Evolutionary conservation across 2,113 vertebrate species (phyloP).

Genomic region (Lagenorhynchus albirostris): DNA sequence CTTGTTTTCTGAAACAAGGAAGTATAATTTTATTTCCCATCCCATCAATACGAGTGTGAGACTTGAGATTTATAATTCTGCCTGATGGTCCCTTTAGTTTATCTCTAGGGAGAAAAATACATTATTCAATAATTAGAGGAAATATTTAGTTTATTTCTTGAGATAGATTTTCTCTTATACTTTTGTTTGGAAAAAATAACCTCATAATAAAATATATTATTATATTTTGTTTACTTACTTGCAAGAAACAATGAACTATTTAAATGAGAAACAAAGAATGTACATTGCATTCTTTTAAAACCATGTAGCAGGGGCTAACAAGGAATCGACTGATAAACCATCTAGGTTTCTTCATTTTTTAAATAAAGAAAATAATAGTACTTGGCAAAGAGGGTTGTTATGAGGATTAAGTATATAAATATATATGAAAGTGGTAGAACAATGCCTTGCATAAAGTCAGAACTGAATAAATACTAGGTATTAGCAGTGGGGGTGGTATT

Average conservation of each 20-base stretch:
- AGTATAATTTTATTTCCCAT: slow-evolving; percentile 53
- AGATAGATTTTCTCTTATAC: not conserved
- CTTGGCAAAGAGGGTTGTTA: not conserved
- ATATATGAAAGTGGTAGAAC: not conserved
- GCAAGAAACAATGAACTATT: not conserved
- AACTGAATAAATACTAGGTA: not conserved
- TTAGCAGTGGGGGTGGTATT: not conserved
- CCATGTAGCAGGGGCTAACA: not conserved
- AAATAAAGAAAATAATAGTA: not conserved
- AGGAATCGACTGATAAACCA: not conserved
- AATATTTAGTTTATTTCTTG: slow-evolving; percentile 25
- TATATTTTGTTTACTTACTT: not conserved
- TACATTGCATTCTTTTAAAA: not conserved
- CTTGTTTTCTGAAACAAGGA: slow-evolving; percentile 38
- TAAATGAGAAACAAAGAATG: not conserved
- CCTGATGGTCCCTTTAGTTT: not conserved
- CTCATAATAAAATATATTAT: not conserved
- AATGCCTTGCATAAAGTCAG: not conserved
- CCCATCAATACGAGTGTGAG: not conserved
- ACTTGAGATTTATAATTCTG: slow-evolving; percentile 18
- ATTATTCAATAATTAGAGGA: not conserved
- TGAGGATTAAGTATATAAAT: not conserved
- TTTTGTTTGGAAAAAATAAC: not conserved
- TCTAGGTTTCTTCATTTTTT: not conserved
- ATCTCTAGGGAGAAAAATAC: not conserved